These are phyloP conservation scores for Oncorhynchus tshawytscha DNA, from an alignment of 2,113 vertebrate species.

Conservation along the genomic window DNA sequence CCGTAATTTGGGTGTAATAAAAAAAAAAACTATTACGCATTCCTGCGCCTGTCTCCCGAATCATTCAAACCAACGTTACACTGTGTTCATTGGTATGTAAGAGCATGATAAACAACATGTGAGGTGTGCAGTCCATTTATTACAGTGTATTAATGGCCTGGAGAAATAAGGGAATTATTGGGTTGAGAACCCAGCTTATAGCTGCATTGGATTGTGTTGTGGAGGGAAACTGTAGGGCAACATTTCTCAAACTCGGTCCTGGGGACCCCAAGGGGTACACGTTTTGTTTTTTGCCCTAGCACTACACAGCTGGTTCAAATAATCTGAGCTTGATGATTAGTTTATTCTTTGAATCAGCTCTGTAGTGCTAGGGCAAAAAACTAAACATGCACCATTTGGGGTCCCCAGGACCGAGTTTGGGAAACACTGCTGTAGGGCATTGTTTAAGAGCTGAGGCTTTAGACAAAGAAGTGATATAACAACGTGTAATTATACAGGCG, in stretches of 20 bases:
- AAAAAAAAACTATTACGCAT: too few species aligned
- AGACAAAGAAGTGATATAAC: not conserved
- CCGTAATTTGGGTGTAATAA: too few species aligned
- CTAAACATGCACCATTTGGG: too few species aligned
- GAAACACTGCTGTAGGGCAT: not conserved
- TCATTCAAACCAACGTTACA: not conserved
- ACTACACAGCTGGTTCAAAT: too few species aligned
- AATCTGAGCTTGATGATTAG: too few species aligned
- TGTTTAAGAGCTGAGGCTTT: not conserved
- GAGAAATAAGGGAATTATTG: conserved; percentile 18
- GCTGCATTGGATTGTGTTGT: not conserved
- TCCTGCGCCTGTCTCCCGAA: too few species aligned
- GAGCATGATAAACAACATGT: conserved; percentile 46
- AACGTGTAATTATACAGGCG: not conserved
- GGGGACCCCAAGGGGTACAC: too few species aligned
- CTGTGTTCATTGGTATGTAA: conserved; percentile 22
- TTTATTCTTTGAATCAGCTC: too few species aligned
- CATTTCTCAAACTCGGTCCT: too few species aligned
- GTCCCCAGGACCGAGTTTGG: too few species aligned
- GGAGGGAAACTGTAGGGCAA: not conserved
- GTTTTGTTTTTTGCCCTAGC: too few species aligned
- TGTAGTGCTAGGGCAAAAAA: too few species aligned
- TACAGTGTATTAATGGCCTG: conserved; percentile 34
- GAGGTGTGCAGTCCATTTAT: conserved; percentile 30
- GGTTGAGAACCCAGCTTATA: not conserved